Conservation (phyloP, 2,888 invertebrate species). For the Adineta ricciae region DNA sequence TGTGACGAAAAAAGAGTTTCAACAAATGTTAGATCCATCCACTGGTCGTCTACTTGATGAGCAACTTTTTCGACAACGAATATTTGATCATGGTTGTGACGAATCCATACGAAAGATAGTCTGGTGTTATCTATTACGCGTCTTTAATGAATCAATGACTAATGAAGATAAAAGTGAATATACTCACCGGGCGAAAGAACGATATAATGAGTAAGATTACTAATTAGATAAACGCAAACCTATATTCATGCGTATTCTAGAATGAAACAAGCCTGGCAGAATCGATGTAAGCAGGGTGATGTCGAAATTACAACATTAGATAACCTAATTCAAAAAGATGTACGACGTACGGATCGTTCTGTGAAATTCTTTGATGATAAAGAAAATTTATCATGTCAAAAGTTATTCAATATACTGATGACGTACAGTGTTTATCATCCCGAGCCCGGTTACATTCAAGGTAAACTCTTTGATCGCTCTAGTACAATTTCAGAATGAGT, state of each 20-base stretch:
- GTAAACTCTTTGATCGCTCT: not conserved
- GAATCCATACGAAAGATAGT: conserved; percentile 73
- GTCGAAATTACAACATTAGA: conserved; percentile 61
- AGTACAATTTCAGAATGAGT: too few relatives aligned
- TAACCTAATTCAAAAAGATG: conserved; percentile 89
- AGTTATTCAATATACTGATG: conserved; percentile 83
- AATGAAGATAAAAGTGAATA: not conserved
- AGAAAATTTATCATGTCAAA: conserved; percentile 82
- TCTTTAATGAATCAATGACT: conserved; percentile 64
- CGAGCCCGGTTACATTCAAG: conserved; percentile 81
- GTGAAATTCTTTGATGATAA: conserved; percentile 78
- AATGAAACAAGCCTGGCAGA: conserved; percentile 22
- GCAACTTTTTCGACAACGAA: conserved; percentile 24
- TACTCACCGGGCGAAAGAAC: not conserved
- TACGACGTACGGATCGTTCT: conserved; percentile 82
- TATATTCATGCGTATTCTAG: too few relatives aligned
- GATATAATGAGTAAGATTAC: not conserved
- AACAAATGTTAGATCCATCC: not conserved
- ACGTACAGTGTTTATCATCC: conserved; percentile 92
- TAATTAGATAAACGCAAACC: not conserved
- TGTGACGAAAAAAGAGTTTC: not conserved
- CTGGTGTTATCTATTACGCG: conserved; percentile 90
- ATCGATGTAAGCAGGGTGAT: not conserved
- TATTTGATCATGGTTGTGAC: conserved; percentile 62
- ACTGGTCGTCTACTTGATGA: conserved; percentile 28